A percentile compares a stretch with the other conserved stretches of the same genome.
These are phyloP conservation scores for Pterophyllum scalare DNA, from an alignment of 2,113 vertebrate species.

Conservation along the genomic window DNA sequence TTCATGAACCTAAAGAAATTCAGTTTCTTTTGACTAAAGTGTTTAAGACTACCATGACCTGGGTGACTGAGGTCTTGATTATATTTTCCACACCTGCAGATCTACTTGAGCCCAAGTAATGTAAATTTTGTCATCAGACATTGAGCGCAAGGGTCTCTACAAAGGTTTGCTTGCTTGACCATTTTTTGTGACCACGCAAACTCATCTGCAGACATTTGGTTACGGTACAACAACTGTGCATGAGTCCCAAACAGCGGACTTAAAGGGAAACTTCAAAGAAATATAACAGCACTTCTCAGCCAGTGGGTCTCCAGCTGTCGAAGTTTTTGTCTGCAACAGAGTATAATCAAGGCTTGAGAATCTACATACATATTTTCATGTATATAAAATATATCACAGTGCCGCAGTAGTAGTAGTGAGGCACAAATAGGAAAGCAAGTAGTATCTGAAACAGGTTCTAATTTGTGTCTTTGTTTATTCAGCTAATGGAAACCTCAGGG, in stretches of 20 bases:
- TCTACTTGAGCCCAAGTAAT: not conserved
- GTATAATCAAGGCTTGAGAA: not conserved
- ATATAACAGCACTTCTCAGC: not conserved
- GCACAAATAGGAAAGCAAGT: not conserved
- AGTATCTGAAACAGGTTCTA: not conserved
- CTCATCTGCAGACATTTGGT: not conserved
- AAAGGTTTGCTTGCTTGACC: not conserved
- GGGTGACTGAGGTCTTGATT: not conserved
- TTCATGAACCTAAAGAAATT: not conserved
- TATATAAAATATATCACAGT: not conserved
- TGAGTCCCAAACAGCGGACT: not conserved
- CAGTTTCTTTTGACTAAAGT: no score
- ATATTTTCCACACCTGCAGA: not conserved
- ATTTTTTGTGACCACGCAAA: not conserved
- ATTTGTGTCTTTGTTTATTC: slow-evolving; percentile 45
- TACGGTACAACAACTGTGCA: not conserved
- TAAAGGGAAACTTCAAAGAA: not conserved
- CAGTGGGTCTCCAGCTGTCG: not conserved
- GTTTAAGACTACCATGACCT: not conserved
- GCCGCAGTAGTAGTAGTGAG: not conserved
- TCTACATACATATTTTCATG: not conserved
- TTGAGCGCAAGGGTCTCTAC: not conserved
- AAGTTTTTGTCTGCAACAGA: not conserved
- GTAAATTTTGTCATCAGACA: not conserved
- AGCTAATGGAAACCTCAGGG: slow-evolving; percentile 98